These are phyloP conservation scores for Mastigias papua DNA, from an alignment of 30 jellyfish, hydroid and myxozoan species.

Conservation along the genomic window DNA sequence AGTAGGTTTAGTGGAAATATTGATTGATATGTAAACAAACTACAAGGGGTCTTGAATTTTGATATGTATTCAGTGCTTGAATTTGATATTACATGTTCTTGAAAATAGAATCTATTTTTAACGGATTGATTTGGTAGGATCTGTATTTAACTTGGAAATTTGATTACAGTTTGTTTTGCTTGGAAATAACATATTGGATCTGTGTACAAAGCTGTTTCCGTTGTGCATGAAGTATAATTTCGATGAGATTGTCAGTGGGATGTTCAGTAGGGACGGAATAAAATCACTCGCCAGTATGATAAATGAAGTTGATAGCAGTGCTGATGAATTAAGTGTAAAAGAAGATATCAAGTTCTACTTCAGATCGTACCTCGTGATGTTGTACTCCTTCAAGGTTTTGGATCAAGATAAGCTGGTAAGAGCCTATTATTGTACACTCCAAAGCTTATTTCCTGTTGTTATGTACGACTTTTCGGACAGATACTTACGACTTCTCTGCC, in stretches of 20 bases:
- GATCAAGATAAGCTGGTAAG: slow-evolving; percentile 47
- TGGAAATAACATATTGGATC: slow-evolving; percentile 84
- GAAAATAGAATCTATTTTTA: too few species aligned
- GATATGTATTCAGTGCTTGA: too few species aligned
- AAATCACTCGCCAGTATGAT: slow-evolving; percentile 67
- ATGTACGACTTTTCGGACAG: too few species aligned
- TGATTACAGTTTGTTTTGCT: slow-evolving; percentile 76
- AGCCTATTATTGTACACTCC: not conserved
- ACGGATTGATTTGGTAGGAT: too few species aligned
- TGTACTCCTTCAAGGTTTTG: slow-evolving; percentile 36
- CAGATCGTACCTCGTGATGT: slow-evolving; percentile 53
- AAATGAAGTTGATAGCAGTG: slow-evolving; percentile 18
- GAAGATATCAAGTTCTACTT: slow-evolving; percentile 43
- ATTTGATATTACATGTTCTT: too few species aligned
- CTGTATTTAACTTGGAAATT: too few species aligned
- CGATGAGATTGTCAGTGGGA: slow-evolving; percentile 34
- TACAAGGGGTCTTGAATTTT: too few species aligned
- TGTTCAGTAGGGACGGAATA: slow-evolving; percentile 62
- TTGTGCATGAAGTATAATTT: slow-evolving; percentile 61
- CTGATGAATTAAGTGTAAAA: slow-evolving; percentile 51
- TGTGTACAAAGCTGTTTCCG: slow-evolving; percentile 73
- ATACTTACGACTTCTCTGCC: too few species aligned
- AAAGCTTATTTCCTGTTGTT: too few species aligned
- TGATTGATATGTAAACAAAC: too few species aligned
- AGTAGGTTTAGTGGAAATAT: too few species aligned